Conservation (phyloP, 1,140 invertebrate species). For the Euglossa dilemma region DNA sequence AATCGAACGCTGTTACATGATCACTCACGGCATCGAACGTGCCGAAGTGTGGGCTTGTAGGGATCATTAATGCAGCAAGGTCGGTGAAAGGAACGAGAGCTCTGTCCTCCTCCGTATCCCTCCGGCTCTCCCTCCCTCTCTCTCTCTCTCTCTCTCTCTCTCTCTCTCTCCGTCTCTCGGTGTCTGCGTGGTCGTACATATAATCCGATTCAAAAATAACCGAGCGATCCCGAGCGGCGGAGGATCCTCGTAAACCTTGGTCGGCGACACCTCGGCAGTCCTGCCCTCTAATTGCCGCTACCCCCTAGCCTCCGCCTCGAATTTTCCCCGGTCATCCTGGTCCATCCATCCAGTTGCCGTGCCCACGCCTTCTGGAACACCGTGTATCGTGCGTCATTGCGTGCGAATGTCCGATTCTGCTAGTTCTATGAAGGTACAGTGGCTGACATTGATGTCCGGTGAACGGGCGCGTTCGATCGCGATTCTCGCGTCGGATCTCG, state of each 20-base stretch:
- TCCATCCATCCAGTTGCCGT: not conserved
- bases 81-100: constrained; percentile 79
- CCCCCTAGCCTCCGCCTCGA: no score
- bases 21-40: constrained; percentile 65
- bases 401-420: not conserved
- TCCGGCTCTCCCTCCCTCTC: not conserved
- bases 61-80: constrained; percentile 79
- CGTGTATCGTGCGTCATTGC: not conserved
- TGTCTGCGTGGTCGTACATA: not conserved
- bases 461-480: not conserved
- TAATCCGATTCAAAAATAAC: constrained; percentile 21
- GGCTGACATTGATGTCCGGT: constrained; percentile 5
- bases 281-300: not conserved
- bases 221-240: not conserved
- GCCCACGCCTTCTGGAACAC: not conserved
- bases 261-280: not conserved
- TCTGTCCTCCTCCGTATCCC: constrained; percentile 45
- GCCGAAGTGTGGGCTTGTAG: constrained; percentile 68
- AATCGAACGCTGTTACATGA: constrained; percentile 67
- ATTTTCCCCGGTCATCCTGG: not conserved
- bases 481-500: not conserved
- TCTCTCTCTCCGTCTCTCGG: constrained; percentile 1
- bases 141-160: constrained; percentile 3
- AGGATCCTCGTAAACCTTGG: not conserved
- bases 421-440: not conserved